Evolutionary conservation across 1,140 invertebrate genomes (phyloP), one percentile per base, ranked within the genome.

Genomic region (Rhyacophila brunnea): DNA sequence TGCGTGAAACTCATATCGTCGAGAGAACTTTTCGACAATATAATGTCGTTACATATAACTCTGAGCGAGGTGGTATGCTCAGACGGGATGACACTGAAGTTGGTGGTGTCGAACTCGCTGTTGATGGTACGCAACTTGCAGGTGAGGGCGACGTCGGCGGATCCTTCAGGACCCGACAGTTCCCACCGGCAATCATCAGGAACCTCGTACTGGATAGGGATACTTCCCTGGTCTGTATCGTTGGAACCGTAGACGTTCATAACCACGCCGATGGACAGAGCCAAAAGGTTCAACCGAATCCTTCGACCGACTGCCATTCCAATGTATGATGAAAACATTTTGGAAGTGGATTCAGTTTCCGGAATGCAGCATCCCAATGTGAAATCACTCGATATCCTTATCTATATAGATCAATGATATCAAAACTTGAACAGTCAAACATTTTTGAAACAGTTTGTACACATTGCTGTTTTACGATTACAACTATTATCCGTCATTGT

Each of bases 111-210:
- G 67, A 89, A 87, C 69, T 91, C 87, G 73, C 87, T 90, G 74
- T 90, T 91, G 68, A 89, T 87, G 32, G 87, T 89, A 36, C 87
- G 73, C 64, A 92, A 81, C 74, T 87, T 86, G 76, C 92, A 95
- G 38, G 84, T 87, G 32, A 94, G 79, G 9, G 87, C 81, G 44
- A 91, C 87, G 68, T 91, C 89, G 63, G 88, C 85, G 17, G 77
- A 71, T 35, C 76, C 74, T 9, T 76, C 74, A 19, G 80, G 79
- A 62, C 81, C 81, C 53, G 75, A 69, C 11, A 83, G 67, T 81
- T 84, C 85, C 87, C 87, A 89, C 66, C 86, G 85, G 68, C 91
- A 93, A 70, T 92, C 88, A 66, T 92, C 89, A 11, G 90, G 89
- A 60, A 89, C 87, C 70, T 92, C 90, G 74, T 92, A 91, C 65